A percentile compares a stretch with the other conserved stretches of the same genome.
phyloP scores from a whole-genome alignment of 2,888 invertebrate genomes.

The Aspidiotus rigidus region DNA sequence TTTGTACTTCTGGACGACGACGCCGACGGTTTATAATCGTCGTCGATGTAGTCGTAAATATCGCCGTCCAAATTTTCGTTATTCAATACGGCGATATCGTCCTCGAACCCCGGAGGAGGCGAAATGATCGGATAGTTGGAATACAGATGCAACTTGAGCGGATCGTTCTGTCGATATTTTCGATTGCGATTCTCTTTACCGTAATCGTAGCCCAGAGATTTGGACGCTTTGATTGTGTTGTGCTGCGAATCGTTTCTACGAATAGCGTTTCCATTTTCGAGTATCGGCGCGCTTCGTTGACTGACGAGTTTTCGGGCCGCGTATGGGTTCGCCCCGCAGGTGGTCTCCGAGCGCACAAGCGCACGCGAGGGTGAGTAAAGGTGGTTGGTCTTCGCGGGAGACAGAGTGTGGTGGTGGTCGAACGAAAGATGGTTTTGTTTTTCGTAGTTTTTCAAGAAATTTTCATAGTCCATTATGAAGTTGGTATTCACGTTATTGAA shows the following conservation, averaged over 20 bases:
- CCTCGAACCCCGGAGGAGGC: slow-evolving; percentile 61
- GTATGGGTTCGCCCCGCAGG: neutral
- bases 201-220: neutral
- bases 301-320: neutral
- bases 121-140: slow-evolving; percentile 51
- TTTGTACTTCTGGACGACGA: neutral
- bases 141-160: slow-evolving; percentile 3
- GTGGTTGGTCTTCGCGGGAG: neutral
- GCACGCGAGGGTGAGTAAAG: slow-evolving; percentile 7
- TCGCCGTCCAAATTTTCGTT: neutral
- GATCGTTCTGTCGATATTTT: slow-evolving; percentile 3
- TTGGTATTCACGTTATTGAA: slow-evolving; percentile 13
- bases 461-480: slow-evolving; percentile 7
- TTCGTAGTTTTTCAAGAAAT: neutral
- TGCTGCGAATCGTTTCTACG: slow-evolving; percentile 9
- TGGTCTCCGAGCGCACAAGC: slow-evolving; percentile 5
- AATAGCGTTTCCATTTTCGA: slow-evolving; percentile 1
- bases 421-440: neutral
- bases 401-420: neutral
- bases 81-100: slow-evolving; percentile 40
- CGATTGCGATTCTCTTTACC: neutral
- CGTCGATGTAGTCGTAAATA: neutral
- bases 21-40: neutral
- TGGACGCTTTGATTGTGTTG: slow-evolving; percentile 8
- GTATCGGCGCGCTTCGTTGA: neutral